Evolutionary conservation across 1,140 invertebrate genomes (phyloP), one percentile per base, ranked within the genome.

Genomic region (Diachasma alloeum): DNA sequence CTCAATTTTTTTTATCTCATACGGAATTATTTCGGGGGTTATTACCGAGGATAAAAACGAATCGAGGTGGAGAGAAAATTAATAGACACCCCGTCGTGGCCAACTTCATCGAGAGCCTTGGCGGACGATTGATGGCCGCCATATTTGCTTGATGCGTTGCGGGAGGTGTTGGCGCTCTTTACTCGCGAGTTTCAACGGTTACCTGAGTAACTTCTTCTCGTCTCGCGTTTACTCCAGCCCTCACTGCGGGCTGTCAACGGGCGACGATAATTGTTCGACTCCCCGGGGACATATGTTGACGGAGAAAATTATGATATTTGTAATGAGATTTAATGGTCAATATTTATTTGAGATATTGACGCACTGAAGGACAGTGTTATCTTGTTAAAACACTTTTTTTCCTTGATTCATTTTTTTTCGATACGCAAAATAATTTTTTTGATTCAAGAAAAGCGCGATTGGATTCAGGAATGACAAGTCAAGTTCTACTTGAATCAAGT

Each of bases 81-180:
- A 78, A 80, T 80, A 80, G 82, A 85, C 83, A 86, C 83, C 84
- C 84, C 83, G 83, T 84, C 75, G 83, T 70, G 79, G 79, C 70
- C 79, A 78, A 78, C 78, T 76, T 83, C 81, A 79, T 83, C 78
- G 80, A 75, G 76, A 74, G 53, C 78, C 42, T 72, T 63, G 72
- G 53, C 72, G 24, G 75, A 83, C 82, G 84, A 86, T 80, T 83
- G 83, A 86, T 84, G 84, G 82, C 81, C 79, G 83, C 81, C 83
- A 84, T 86, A 84, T 85, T 76, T 85, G 83, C 83, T 85, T 85
- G 83, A 82, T 83, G 83, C 81, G 79, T 39, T 37, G 24, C 72
- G 53, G 48, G 46, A 69, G 67, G 67, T 63, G 46, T 37, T 53
- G n/a, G 42, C 63, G 19, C 44, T 31, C 73, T 48, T 59, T 70